These are phyloP conservation scores for Tadarida brasiliensis DNA, from an alignment of 2,797 vertebrate species.

Conservation along the genomic window DNA sequence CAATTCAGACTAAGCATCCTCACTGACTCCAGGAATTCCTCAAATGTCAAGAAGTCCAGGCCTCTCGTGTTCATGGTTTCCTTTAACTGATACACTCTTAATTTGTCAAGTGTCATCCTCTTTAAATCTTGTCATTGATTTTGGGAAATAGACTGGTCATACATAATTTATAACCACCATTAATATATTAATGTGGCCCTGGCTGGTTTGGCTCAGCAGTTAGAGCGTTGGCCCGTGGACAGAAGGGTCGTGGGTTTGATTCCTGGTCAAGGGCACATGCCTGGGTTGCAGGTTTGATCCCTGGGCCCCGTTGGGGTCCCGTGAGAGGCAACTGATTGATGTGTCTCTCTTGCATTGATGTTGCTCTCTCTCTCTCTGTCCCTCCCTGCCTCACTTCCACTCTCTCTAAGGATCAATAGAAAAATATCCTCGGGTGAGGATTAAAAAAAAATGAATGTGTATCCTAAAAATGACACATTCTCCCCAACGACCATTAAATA, in stretches of 20 bases:
- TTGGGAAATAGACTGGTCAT: background rate
- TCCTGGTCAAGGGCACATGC: too few species aligned
- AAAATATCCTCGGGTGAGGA: too few species aligned
- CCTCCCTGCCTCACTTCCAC: too few species aligned
- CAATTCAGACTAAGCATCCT: conserved; percentile 22
- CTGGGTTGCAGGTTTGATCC: too few species aligned
- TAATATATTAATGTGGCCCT: background rate
- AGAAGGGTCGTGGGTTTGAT: too few species aligned
- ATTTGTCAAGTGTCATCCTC: background rate
- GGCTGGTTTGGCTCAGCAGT: too few species aligned
- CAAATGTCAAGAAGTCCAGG: background rate
- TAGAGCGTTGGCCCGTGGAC: too few species aligned
- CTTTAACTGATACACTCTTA: background rate
- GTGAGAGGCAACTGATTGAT: too few species aligned
- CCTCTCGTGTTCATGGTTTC: background rate
- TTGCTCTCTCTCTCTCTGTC: too few species aligned
- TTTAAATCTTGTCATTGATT: conserved; percentile 17
- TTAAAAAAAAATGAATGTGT: background rate
- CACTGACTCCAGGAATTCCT: background rate
- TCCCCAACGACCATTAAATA: background rate
- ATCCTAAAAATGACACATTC: background rate
- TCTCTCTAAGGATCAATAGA: too few species aligned
- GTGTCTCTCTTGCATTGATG: too few species aligned
- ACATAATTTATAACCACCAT: background rate
- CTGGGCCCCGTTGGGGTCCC: too few species aligned